phyloP scores from a whole-genome alignment of 2,888 invertebrate genomes.

The Leptothorax acervorum region DNA sequence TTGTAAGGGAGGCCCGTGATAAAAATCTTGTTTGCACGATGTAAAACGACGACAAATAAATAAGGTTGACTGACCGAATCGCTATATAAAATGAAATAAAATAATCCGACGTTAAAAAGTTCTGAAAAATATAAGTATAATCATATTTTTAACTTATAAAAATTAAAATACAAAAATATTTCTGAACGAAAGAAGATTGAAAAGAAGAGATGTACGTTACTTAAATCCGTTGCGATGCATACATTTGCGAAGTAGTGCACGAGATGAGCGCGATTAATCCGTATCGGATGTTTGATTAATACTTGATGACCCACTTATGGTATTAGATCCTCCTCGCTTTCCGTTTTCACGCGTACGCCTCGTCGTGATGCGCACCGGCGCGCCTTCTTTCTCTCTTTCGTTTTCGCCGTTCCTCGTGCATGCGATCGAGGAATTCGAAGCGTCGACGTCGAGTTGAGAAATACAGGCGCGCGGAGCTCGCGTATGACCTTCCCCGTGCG shows the following conservation, averaged over 20 bases:
- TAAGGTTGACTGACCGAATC: background rate
- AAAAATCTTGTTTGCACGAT: background rate
- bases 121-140: background rate
- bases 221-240: background rate
- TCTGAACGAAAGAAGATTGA: background rate
- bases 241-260: background rate
- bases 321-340: slow-evolving; percentile 21
- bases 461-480: slow-evolving; percentile 13
- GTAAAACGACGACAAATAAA: slow-evolving; percentile 7
- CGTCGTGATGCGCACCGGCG: background rate
- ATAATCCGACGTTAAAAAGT: background rate
- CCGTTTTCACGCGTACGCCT: slow-evolving; percentile 22
- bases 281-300: slow-evolving; percentile 1
- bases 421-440: slow-evolving; percentile 39
- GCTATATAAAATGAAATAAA: background rate
- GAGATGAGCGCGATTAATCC: background rate
- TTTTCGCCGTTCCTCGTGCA: slow-evolving; percentile 19
- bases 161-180: background rate
- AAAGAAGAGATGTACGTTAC: background rate
- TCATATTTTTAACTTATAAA: background rate
- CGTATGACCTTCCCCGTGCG: slow-evolving; percentile 38
- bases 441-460: slow-evolving; percentile 10
- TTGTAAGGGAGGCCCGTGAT: background rate
- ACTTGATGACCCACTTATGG: background rate
- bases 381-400: slow-evolving; percentile 23